These are phyloP conservation scores for Oxycera nigricornis DNA, from an alignment of 2,888 invertebrate species.

Conservation along the genomic window DNA sequence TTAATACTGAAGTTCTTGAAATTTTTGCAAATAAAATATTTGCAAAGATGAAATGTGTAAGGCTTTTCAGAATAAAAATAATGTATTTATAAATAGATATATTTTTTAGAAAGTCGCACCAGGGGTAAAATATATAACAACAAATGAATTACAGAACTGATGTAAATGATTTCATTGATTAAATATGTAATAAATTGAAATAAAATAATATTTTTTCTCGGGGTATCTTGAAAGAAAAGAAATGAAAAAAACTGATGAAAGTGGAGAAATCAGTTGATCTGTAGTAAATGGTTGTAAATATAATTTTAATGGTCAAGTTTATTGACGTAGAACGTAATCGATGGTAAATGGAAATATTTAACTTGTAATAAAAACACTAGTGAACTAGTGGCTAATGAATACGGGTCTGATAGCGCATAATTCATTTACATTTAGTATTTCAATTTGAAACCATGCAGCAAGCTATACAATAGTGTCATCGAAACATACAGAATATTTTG, in stretches of 20 bases:
- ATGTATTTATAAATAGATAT: constrained; percentile 6
- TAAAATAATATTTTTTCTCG: constrained; percentile 20
- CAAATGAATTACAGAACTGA: constrained; percentile 14
- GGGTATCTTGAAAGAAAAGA: neutral
- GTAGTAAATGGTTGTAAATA: constrained; percentile 15
- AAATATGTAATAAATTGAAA: constrained; percentile 5
- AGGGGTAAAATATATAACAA: neutral
- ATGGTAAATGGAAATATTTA: constrained; percentile 16
- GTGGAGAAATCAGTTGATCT: neutral
- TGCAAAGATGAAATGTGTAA: no score
- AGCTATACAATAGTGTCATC: no score
- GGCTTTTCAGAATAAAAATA: neutral
- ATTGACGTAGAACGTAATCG: neutral
- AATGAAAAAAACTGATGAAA: no score
- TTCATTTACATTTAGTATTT: constrained; percentile 1
- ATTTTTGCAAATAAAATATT: neutral
- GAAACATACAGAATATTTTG: no score
- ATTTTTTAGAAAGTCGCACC: constrained; percentile 17
- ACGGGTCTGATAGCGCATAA: constrained; percentile 41
- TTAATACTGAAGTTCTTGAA: neutral
- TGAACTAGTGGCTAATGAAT: constrained; percentile 33
- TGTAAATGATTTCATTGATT: constrained; percentile 9
- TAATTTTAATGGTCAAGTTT: constrained; percentile 10
- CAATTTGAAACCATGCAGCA: neutral
- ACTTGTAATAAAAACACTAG: constrained; percentile 9